Base-by-base conservation (phyloP, 2,888 invertebrate species). In the Athripsodes cinereus region DNA sequence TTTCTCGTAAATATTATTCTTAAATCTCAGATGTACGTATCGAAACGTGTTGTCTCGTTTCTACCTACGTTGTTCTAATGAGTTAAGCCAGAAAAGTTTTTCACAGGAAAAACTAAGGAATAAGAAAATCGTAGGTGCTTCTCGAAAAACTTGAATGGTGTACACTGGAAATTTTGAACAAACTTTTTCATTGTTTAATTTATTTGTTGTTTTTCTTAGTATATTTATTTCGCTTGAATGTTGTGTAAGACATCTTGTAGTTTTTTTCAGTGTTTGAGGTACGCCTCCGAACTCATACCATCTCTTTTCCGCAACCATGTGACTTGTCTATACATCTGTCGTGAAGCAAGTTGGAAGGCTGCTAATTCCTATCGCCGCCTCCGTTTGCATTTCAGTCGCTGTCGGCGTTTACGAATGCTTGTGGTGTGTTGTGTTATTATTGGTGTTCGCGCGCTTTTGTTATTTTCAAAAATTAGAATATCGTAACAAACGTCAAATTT, bases 221-320 rank as follows among this genome's bases (percentile, higher is more conserved):
- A 40, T 6, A 3, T 26, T 26, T 26, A 26, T 26, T 26, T 26
- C 10, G 26, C 10, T 26, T 6, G 10, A 26, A 26, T 26, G 26
- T 40, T 40, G 5, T 40, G 5, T 40, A 40, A 40, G 40, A 40
- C 3, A 26, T 26, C 26, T 44, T 44, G 44, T 44, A 18, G 44
- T 8, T 18, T 47, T 50, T 26, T 21, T 50, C n/a, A n/a, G 16
- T 26, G 50, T 50, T 44, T 48, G 59, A 54, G 61, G 44, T 56
- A 63, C 61, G 63, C 63, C 63, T 61, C 61, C 57, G 49, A 59
- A 55, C 47, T 57, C 49, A 49, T 49, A 53, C 57, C 49, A 56
- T 63, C 63, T 53, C 63, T 35, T 53, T 63, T 61, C 53, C 55
- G 44, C 59, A 35, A 31, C 62, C 59, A 59, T 60, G 59, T 60